Evolutionary conservation across 1,140 invertebrate species (phyloP).

Genomic region (Atta cephalotes): DNA sequence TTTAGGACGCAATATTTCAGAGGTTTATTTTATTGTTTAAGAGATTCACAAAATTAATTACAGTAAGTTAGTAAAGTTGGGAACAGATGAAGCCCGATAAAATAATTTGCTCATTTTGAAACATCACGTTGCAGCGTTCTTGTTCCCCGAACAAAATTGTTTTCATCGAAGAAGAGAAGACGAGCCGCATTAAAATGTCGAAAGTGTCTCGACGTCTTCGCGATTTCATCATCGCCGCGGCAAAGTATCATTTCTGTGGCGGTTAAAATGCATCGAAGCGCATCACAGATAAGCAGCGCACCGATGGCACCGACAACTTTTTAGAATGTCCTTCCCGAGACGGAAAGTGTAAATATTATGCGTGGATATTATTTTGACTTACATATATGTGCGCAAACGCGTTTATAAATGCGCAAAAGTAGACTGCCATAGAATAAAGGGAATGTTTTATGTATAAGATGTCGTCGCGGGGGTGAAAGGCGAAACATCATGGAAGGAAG

Average conservation of each 20-base stretch:
- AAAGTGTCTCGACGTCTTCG: slow-evolving; percentile 14
- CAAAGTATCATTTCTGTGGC: background rate
- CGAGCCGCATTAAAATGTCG: slow-evolving; percentile 42
- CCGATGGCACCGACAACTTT: background rate
- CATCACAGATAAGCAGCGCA: slow-evolving; percentile 31
- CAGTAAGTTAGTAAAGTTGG: background rate
- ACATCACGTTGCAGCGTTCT: background rate
- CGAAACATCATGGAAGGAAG: slow-evolving; percentile 27
- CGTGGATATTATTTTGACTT: slow-evolving; percentile 20
- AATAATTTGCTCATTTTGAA: slow-evolving; percentile 53
- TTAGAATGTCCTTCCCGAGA: slow-evolving; percentile 32
- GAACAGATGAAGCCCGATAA: background rate
- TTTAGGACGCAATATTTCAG: background rate
- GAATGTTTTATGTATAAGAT: slow-evolving; percentile 59
- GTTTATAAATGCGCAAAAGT: slow-evolving; percentile 13
- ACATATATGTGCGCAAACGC: background rate
- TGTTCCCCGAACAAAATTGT: slow-evolving; percentile 3
- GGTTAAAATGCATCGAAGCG: slow-evolving; percentile 44
- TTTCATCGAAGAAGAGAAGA: background rate
- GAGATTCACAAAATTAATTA: background rate
- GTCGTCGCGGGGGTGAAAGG: background rate
- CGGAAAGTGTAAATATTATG: background rate
- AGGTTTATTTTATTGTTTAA: background rate
- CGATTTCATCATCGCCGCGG: background rate
- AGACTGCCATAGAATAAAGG: background rate